A percentile compares a stretch with the other conserved stretches of the same genome.
Evolutionary conservation across 2,113 vertebrate genomes (phyloP).

Genomic region (Erythrolamprus reginae): DNA sequence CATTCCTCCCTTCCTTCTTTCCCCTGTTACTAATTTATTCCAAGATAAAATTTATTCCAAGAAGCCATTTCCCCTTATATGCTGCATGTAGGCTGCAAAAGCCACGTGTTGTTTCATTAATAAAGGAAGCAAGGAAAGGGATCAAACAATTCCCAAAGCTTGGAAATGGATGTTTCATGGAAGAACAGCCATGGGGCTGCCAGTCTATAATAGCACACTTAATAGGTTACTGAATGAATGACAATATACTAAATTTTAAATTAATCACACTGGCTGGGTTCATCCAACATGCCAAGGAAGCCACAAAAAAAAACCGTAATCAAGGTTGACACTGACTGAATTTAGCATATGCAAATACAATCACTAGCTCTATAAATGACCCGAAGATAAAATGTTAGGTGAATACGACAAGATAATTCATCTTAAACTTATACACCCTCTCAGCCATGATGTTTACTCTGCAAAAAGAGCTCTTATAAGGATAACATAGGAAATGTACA

Average conservation of each 20-base stretch:
- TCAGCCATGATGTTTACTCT: background rate
- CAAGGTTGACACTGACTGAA: background rate
- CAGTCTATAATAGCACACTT: background rate
- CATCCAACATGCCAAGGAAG: background rate
- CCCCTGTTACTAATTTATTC: background rate
- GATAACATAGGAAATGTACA: background rate
- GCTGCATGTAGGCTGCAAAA: background rate
- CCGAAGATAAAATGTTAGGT: background rate
- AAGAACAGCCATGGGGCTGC: background rate
- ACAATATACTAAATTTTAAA: background rate
- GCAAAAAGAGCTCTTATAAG: background rate
- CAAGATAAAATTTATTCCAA: background rate
- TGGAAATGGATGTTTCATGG: background rate
- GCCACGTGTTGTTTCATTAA: background rate
- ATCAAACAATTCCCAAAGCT: background rate
- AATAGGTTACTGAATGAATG: background rate
- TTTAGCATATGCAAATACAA: background rate
- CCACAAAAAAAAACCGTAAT: background rate
- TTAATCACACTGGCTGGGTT: background rate
- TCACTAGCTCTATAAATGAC: background rate
- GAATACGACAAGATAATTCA: background rate
- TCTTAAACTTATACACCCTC: background rate
- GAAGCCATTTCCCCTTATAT: background rate
- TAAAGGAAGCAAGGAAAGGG: background rate
- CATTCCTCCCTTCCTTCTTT: background rate